Conservation (phyloP, 1,140 invertebrate species). For the Sminthurides bifidus region DNA sequence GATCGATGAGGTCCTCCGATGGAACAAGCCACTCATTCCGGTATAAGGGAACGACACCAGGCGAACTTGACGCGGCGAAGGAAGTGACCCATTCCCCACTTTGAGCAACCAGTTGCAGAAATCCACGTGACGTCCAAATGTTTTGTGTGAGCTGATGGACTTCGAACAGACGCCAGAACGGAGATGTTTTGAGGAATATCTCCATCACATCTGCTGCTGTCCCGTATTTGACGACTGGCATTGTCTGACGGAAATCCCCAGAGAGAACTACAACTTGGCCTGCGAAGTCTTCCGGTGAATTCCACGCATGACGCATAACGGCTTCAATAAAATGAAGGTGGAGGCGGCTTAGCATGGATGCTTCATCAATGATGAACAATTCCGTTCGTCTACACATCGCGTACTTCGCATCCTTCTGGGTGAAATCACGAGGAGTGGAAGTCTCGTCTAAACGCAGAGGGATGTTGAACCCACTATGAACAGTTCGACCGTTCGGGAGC, state of each 20-base stretch:
- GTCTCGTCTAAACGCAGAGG: no score
- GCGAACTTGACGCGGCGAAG: not conserved
- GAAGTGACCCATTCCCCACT: conserved; percentile 12
- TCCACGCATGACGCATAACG: no score
- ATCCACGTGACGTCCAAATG: not conserved
- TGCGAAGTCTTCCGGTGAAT: conserved; percentile 7
- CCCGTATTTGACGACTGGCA: conserved; percentile 20
- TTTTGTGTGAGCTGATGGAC: conserved; percentile 4
- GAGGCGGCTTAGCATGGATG: no score
- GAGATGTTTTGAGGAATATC: not conserved
- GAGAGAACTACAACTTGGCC: conserved; percentile 15
- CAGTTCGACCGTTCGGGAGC: not conserved
- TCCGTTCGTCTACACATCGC: no score
- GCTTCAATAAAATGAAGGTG: no score
- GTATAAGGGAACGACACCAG: not conserved
- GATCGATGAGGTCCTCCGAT: conserved; percentile 11
- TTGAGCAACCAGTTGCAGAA: conserved; percentile 7
- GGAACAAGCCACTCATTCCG: not conserved
- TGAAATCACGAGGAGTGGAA: no score
- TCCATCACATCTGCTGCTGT: conserved; percentile 8
- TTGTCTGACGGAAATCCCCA: conserved; percentile 25
- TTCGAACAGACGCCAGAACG: not conserved
- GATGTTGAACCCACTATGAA: not conserved
- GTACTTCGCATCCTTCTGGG: no score
- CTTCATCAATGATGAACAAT: no score